A percentile compares a stretch with the other conserved stretches of the same genome.
Conservation (phyloP, 2,113 vertebrate species). For the Thymallus thymallus region DNA sequence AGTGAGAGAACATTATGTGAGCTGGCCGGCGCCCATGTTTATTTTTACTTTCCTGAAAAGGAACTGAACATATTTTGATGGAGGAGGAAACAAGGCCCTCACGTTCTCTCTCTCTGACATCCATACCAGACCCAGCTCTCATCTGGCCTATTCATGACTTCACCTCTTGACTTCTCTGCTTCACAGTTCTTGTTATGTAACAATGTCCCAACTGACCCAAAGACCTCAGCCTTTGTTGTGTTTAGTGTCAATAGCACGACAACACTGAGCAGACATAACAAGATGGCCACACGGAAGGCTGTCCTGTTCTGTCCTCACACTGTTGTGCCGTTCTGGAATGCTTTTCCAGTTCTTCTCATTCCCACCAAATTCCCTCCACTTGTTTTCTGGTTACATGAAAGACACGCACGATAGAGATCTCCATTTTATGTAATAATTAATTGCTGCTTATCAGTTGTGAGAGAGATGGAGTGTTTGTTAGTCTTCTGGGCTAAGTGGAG, state of each 20-base stretch:
- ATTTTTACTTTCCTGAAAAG: not conserved
- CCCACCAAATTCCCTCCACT: not conserved
- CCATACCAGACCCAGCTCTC: not conserved
- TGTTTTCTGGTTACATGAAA: slow-evolving; percentile 16
- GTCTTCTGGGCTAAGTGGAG: not conserved
- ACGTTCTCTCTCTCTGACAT: slow-evolving; percentile 21
- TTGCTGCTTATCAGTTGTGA: slow-evolving; percentile 10
- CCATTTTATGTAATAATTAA: slow-evolving; percentile 24
- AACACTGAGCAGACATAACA: slow-evolving; percentile 18
- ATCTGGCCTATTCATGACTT: slow-evolving; percentile 38
- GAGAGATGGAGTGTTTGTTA: not conserved
- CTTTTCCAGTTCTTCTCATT: not conserved
- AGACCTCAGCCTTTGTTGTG: not conserved
- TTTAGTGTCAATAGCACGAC: slow-evolving; percentile 32
- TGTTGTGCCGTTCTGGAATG: not conserved
- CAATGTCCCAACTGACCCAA: not conserved
- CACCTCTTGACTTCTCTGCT: slow-evolving; percentile 12
- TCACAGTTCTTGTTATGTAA: slow-evolving; percentile 43
- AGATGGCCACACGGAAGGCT: not conserved
- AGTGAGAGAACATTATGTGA: slow-evolving; percentile 53
- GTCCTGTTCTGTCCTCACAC: not conserved
- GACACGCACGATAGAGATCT: not conserved
- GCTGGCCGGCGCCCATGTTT: slow-evolving; percentile 54
- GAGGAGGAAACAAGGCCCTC: slow-evolving; percentile 39
- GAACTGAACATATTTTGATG: slow-evolving; percentile 36